phyloP scores from a whole-genome alignment of 2,888 invertebrate genomes.

The Rhagonycha lutea region DNA sequence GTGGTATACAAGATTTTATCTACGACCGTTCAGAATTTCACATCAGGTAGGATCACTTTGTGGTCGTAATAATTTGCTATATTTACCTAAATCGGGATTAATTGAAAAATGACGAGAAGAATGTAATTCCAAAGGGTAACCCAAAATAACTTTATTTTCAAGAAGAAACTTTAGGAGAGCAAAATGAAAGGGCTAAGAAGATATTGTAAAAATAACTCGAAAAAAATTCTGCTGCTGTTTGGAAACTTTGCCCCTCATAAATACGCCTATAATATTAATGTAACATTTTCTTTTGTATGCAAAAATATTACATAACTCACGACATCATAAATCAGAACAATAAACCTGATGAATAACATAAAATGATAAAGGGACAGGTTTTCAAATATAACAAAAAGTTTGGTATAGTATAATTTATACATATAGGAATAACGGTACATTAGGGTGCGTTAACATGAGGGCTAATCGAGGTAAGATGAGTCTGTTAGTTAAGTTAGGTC shows the following conservation, averaged over 20 bases:
- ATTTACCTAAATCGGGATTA: too few species aligned
- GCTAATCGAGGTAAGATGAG: slow-evolving; percentile 7
- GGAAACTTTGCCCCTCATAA: neutral
- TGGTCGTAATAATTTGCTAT: too few species aligned
- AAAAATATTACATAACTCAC: slow-evolving; percentile 15
- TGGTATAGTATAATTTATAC: neutral
- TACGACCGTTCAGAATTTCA: too few species aligned
- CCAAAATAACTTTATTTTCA: too few species aligned
- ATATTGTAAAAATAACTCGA: neutral
- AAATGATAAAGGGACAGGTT: slow-evolving; percentile 13
- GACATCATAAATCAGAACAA: slow-evolving; percentile 23
- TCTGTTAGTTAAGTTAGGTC: slow-evolving; percentile 6
- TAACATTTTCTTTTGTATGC: neutral
- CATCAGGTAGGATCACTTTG: too few species aligned
- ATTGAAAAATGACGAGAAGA: too few species aligned
- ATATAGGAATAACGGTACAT: slow-evolving; percentile 19
- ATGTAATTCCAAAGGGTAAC: neutral
- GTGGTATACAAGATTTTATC: too few species aligned
- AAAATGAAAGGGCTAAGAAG: neutral
- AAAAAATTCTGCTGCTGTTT: neutral
- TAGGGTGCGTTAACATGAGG: slow-evolving; percentile 12
- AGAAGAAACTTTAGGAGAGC: neutral
- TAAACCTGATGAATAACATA: slow-evolving; percentile 19
- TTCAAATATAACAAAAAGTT: slow-evolving; percentile 4
- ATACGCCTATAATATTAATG: neutral